Evolutionary conservation across 2,888 invertebrate species (phyloP).

Genomic region (Ophraella communa): DNA sequence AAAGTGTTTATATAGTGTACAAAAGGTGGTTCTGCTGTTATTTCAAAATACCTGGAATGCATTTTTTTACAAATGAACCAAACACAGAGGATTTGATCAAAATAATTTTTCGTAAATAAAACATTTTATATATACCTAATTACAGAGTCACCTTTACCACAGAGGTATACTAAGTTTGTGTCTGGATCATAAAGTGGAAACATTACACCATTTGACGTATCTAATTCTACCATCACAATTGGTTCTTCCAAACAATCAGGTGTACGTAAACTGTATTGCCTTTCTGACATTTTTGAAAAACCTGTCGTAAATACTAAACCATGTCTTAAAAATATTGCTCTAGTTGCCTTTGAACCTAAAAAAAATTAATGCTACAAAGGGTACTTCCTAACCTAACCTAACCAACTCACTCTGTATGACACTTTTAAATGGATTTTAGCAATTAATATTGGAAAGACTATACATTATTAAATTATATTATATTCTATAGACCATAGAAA

Average conservation of each 20-base stretch:
- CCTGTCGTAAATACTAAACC: conserved; percentile 91
- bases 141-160: conserved; percentile 98
- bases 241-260: conserved; percentile 87
- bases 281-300: conserved; percentile 97
- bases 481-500: too few species aligned
- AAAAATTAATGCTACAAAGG: too few species aligned
- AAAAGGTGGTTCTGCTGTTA: conserved; percentile 92
- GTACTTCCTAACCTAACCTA: too few species aligned
- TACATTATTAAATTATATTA: too few species aligned
- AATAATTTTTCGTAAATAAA: too few species aligned
- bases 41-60: conserved; percentile 64
- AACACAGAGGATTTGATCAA: too few species aligned
- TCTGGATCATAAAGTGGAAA: conserved; percentile 97
- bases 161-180: conserved; percentile 91
- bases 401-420: too few species aligned
- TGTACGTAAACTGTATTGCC: conserved; percentile 94
- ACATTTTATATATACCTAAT: conserved; percentile 72
- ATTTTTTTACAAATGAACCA: too few species aligned
- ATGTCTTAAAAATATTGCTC: conserved; percentile 89
- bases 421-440: too few species aligned
- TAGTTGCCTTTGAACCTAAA: conserved; percentile 81
- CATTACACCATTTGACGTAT: conserved; percentile 96
- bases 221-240: conserved; percentile 90
- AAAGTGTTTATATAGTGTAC: conserved; percentile 97
- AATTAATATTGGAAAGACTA: too few species aligned